A percentile compares a stretch with the other conserved stretches of the same genome.
phyloP scores from a whole-genome alignment of 1,140 invertebrate species.

The Zaprionus gabonicus region DNA sequence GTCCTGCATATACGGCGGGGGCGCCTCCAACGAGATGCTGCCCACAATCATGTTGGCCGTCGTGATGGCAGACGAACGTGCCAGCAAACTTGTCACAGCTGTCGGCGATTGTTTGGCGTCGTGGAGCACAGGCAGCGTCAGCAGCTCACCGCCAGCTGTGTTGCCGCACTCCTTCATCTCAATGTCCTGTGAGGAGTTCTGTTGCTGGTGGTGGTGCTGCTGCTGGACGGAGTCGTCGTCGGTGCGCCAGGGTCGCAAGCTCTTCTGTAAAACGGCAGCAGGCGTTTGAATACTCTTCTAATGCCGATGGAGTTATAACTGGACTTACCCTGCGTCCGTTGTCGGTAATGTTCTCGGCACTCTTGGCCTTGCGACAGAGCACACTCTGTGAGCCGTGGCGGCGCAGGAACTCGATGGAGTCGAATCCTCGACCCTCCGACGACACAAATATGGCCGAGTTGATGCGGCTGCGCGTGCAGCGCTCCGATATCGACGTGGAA shows the following conservation, averaged over 20 bases:
- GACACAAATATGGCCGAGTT: slow-evolving; percentile 91
- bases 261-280: slow-evolving; percentile 60
- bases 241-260: slow-evolving; percentile 78
- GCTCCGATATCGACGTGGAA: slow-evolving; percentile 84
- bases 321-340: slow-evolving; percentile 73
- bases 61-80: slow-evolving; percentile 69
- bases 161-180: slow-evolving; percentile 74
- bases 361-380: slow-evolving; percentile 91
- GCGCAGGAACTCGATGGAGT: slow-evolving; percentile 90
- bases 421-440: slow-evolving; percentile 90
- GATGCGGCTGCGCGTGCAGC: slow-evolving; percentile 88
- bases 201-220: slow-evolving; percentile 57
- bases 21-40: slow-evolving; percentile 80
- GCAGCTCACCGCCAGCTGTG: slow-evolving; percentile 60
- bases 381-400: slow-evolving; percentile 91
- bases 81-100: slow-evolving; percentile 65
- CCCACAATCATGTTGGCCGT: slow-evolving; percentile 79
- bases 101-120: slow-evolving; percentile 63
- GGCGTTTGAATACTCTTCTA: neutral
- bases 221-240: slow-evolving; percentile 73
- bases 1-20: slow-evolving; percentile 78
- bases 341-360: slow-evolving; percentile 88
- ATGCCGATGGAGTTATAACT: neutral
- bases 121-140: slow-evolving; percentile 62
- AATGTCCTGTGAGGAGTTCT: slow-evolving; percentile 58